phyloP scores from a whole-genome alignment of 2,113 vertebrate genomes.

The Megaceryle torquata region DNA sequence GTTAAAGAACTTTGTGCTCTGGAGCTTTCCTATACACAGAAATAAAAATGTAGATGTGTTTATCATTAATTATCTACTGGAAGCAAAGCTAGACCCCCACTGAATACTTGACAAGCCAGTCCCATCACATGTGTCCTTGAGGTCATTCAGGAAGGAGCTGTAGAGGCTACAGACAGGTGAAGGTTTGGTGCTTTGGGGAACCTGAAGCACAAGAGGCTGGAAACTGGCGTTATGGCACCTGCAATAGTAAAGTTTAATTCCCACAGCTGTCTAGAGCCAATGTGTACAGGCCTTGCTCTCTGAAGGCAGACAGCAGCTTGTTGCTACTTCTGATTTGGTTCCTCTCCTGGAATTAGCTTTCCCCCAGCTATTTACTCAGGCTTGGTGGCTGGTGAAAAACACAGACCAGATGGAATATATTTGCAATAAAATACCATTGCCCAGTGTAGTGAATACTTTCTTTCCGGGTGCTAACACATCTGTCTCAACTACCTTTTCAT shows the following conservation, averaged over 20 bases:
- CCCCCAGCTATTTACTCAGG: background rate
- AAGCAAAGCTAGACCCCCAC: background rate
- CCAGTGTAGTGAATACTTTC: background rate
- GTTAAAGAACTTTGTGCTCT: background rate
- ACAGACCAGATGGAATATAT: background rate
- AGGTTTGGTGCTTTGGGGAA: background rate
- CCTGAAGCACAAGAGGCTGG: background rate
- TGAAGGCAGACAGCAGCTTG: background rate
- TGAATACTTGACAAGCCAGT: background rate
- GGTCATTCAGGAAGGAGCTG: background rate
- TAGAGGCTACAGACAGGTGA: too few relatives aligned
- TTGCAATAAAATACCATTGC: background rate
- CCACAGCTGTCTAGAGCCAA: background rate
- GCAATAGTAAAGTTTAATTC: background rate
- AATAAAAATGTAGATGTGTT: background rate
- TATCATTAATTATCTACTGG: background rate
- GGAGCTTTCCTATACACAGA: rapidly evolving
- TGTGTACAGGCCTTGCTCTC: background rate
- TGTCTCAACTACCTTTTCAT: background rate
- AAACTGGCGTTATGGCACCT: background rate
- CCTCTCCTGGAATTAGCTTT: background rate
- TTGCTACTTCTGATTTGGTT: background rate
- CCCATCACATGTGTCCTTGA: background rate
- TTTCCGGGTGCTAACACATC: background rate
- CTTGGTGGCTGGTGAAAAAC: background rate